Base-by-base conservation (phyloP, 2,888 invertebrate species). In the Alloplasta piceator region DNA sequence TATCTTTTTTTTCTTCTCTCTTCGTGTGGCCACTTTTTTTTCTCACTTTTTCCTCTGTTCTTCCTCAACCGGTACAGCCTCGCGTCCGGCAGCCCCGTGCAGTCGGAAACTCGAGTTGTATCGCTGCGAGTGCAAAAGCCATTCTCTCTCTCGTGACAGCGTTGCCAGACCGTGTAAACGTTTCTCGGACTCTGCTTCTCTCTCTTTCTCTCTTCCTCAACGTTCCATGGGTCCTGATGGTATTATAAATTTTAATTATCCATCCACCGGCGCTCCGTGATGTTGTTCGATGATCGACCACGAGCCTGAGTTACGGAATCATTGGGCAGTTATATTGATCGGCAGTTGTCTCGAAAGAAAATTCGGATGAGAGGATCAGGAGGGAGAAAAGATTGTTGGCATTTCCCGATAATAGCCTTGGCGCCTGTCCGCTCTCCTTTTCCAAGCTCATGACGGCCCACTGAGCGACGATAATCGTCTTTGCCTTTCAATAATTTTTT, bases 91-190 rank as follows among this genome's bases (percentile, higher is more conserved):
- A 80, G 72, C 72, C 79, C 52, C 52, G 75, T 75, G 82, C 75
- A 58, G 76, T 77, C 78, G 66, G 72, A 75, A 66, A 80, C 82
- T 77, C 78, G 68, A 76, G 77, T 68, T 52, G 75, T 67, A 26
- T 26, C 61, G 71, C 9, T 43, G 38, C 55, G 58, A 50, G 70
- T 50, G 67, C 12, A 46, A 55, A 56, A 48, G 66, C 78, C 75
- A 73, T 82, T 81, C 83, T 80, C 84, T 76, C 83, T 75, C 78
- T 66, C 68, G 41, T 73, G 56, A 79, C 84, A 82, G 75, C 80
- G 84, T 84, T 84, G 84, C 84, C 84, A 84, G 77, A 84, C 80
- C 82, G 72, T 70, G 61, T 71, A 68, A 67, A 72, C 75, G 73
- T 74, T 74, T 12, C 55, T 66, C 43, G 64, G 16, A 50, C 58